Base-by-base conservation (phyloP, 2,113 vertebrate genomes). In the Channa maculata region DNA sequence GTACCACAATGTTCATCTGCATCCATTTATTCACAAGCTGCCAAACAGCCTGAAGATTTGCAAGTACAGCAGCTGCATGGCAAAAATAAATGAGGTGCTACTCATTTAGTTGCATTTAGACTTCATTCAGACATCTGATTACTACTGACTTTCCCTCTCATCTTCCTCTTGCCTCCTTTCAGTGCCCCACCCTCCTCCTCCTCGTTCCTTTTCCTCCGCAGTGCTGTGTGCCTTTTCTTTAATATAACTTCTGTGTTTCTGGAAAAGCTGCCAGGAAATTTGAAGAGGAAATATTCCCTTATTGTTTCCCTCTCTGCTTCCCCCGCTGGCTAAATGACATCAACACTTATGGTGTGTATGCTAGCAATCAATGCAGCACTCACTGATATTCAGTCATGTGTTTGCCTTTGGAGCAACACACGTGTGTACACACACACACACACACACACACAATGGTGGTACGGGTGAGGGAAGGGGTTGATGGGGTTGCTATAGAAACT, bases 401-500 rank as follows among this genome's bases (percentile, higher is more conserved):
- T 62, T 78, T 58, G 41, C 71, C 38, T 72, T 37, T 5, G 5
- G 49, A 65, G 78, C 60, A 58, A 58, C 60, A 77, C 64, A 53
- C 44, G 33, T 65, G 2, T 51, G 62, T 37, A 37, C 36, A 46
- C 51, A 49, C 36, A 50, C 37, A 64, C 46, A 44, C 49, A 44
- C 50, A 60, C 36, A 65, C 45, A 68, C 37, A 66, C 49, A 71
- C 61, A 55, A 37, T 24, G n/a, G 48, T 37, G 44, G 70, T 59
- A 51, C 55, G 73, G 70, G 55, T 57, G 83, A 82, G 65, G 67
- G 72, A 68, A 71, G 77, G 86, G 76, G 79, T 33, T 62, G 50
- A 71, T 11, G 48, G 71, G 68, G 93, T 94, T 93, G 91, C 93
- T 90, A 94, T 93, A 93, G 93, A 91, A 91, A 94, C 93, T 70